phyloP scores from a whole-genome alignment of 2,888 invertebrate species.

The Thyatira batis region DNA sequence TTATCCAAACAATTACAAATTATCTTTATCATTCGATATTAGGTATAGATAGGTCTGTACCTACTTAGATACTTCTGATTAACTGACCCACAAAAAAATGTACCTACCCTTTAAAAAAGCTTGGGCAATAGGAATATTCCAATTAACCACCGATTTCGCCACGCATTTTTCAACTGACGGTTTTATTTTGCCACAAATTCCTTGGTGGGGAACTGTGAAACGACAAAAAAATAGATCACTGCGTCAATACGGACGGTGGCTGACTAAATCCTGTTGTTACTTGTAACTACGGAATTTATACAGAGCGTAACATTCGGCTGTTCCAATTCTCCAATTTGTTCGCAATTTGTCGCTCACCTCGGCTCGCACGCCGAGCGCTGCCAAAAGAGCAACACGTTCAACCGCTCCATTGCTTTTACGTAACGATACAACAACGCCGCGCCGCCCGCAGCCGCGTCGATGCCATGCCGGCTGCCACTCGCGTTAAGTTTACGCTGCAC shows the following conservation, averaged over 20 bases:
- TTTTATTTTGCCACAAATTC: slow-evolving; percentile 1
- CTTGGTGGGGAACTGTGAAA: background rate
- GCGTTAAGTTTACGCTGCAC: slow-evolving; percentile 25
- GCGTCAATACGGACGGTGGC: slow-evolving; percentile 18
- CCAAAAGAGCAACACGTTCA: slow-evolving; percentile 33
- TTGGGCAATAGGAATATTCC: background rate
- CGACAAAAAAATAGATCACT: slow-evolving; percentile 10
- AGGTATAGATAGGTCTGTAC: too few relatives aligned
- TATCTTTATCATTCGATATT: too few relatives aligned
- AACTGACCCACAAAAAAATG: too few relatives aligned
- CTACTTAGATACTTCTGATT: too few relatives aligned
- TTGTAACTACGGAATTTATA: slow-evolving; percentile 27
- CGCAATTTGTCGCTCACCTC: slow-evolving; percentile 38
- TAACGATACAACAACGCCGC: slow-evolving; percentile 30
- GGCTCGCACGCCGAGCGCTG: slow-evolving; percentile 12
- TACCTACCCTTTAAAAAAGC: too few relatives aligned
- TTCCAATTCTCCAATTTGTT: slow-evolving; percentile 40
- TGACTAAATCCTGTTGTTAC: slow-evolving; percentile 25
- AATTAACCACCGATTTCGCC: background rate
- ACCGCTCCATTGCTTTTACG: slow-evolving; percentile 30
- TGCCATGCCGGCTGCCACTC: slow-evolving; percentile 1
- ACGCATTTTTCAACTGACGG: slow-evolving; percentile 15
- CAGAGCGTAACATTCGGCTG: slow-evolving; percentile 23
- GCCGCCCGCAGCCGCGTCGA: background rate
- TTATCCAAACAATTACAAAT: too few relatives aligned